Conservation (phyloP, 2,888 invertebrate species). For the Conomelus anceps region DNA sequence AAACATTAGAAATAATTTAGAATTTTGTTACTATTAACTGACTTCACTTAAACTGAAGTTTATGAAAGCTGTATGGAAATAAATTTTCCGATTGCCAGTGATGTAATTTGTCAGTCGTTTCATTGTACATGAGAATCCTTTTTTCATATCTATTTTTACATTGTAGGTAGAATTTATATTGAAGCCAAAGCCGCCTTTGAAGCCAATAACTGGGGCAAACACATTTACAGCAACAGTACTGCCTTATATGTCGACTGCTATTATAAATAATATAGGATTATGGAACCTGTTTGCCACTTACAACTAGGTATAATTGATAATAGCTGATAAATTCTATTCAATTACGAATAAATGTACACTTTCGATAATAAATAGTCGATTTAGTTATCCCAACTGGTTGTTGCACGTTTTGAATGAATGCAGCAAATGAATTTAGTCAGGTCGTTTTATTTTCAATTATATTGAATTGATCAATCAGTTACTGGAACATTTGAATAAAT, state of each 20-base stretch:
- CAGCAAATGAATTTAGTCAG: background rate
- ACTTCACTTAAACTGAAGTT: too few species aligned
- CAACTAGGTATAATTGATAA: background rate
- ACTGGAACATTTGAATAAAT: background rate
- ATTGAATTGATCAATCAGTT: background rate
- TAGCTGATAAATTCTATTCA: background rate
- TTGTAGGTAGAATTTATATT: background rate
- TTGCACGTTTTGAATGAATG: background rate
- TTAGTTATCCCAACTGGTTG: background rate
- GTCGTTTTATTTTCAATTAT: background rate
- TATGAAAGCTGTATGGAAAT: too few species aligned
- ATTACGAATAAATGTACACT: background rate
- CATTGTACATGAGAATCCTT: background rate
- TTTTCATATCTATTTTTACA: background rate
- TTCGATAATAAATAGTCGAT: background rate
- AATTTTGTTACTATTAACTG: too few species aligned
- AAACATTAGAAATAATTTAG: too few species aligned
- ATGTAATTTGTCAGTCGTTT: background rate
- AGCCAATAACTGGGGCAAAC: background rate
- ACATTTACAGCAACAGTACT: background rate
- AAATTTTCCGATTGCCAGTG: background rate
- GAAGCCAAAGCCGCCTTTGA: background rate
- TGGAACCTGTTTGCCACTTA: background rate
- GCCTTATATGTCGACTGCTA: background rate
- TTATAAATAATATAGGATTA: background rate